These are phyloP conservation scores for Zootermopsis nevadensis DNA, from an alignment of 2,888 invertebrate genomes.

Conservation along the genomic window DNA sequence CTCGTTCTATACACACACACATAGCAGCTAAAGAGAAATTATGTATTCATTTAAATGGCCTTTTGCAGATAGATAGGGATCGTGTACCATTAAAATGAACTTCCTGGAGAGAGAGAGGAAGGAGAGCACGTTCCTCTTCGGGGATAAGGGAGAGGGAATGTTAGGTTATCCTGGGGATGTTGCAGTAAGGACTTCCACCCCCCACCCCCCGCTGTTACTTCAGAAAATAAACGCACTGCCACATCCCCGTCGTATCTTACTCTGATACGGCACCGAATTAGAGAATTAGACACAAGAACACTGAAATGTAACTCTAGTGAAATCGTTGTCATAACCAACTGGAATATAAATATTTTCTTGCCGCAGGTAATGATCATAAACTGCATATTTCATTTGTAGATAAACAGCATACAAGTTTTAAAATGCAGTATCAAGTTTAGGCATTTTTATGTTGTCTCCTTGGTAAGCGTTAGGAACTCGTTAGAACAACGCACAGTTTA, in stretches of 20 bases:
- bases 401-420: too few species aligned
- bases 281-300: neutral
- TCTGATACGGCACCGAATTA: neutral
- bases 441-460: too few species aligned
- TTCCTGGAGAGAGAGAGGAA: constrained; percentile 7
- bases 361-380: too few species aligned
- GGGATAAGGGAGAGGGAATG: constrained; percentile 6
- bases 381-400: too few species aligned
- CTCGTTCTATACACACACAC: neutral
- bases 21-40: constrained; percentile 46
- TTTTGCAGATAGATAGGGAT: constrained; percentile 46
- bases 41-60: constrained; percentile 54
- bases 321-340: too few species aligned
- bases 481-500: too few species aligned
- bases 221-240: constrained; percentile 27
- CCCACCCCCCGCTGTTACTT: constrained; percentile 8
- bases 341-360: too few species aligned
- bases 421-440: too few species aligned
- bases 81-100: constrained; percentile 41
- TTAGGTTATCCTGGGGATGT: neutral
- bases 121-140: constrained; percentile 7
- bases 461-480: too few species aligned
- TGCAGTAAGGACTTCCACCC: constrained; percentile 19
- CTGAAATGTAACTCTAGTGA: too few species aligned
- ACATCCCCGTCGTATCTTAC: neutral